phyloP scores from a whole-genome alignment of 1,140 invertebrate species.

The Phymorhynchus buccinoides region DNA sequence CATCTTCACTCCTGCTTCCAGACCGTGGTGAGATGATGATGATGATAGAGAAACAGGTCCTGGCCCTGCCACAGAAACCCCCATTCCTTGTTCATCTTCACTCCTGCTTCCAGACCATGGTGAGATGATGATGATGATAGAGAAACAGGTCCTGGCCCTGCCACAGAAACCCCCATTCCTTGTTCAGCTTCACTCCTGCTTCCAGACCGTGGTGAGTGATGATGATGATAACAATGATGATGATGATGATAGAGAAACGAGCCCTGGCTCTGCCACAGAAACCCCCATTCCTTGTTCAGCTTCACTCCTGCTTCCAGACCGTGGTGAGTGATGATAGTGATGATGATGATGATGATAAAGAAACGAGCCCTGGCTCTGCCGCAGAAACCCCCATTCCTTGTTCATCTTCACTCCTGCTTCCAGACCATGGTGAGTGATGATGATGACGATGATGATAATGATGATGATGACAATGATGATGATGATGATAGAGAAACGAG shows the following conservation, averaged over 20 bases:
- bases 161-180: slow-evolving; percentile 97
- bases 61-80: slow-evolving; percentile 94
- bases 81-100: slow-evolving; percentile 98
- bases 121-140: slow-evolving; percentile 99
- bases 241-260: slow-evolving; percentile 97
- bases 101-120: slow-evolving; percentile 99
- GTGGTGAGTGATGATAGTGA: slow-evolving; percentile 80
- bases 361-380: slow-evolving; percentile 96
- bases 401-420: slow-evolving; percentile 98
- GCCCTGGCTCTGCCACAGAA: slow-evolving; percentile 94
- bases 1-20: too few relatives aligned
- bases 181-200: slow-evolving; percentile 98
- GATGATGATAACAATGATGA: too few relatives aligned
- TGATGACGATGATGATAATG: too few relatives aligned
- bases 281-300: slow-evolving; percentile 96
- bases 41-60: slow-evolving; percentile 99
- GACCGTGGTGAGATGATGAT: too few relatives aligned
- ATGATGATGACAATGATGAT: slow-evolving; percentile 98
- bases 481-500: slow-evolving; percentile 99
- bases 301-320: slow-evolving; percentile 99
- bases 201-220: slow-evolving; percentile 95
- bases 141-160: slow-evolving; percentile 95
- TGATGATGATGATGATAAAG: slow-evolving; percentile 95
- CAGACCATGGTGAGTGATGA: slow-evolving; percentile 99
- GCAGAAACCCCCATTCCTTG: slow-evolving; percentile 96